Conservation (phyloP, 2,888 invertebrate species). For the Drosophila lacicola region DNA sequence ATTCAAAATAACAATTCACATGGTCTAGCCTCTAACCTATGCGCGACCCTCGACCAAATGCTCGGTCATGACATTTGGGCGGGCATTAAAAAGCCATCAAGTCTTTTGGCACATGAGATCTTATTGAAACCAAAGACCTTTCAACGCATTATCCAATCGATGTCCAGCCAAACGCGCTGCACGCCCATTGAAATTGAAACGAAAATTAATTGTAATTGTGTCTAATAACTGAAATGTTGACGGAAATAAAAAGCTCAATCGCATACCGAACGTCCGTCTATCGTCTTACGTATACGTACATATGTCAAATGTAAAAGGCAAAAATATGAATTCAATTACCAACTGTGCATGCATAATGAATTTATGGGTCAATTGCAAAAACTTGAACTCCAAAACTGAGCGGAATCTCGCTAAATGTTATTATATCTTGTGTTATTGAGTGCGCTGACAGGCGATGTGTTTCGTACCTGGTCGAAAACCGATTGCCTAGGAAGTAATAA, state of each 20-base stretch:
- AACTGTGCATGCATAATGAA: constrained; percentile 79
- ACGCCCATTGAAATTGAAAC: constrained; percentile 55
- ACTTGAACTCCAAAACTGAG: constrained; percentile 71
- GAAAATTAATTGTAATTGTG: constrained; percentile 75
- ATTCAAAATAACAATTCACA: constrained; percentile 33
- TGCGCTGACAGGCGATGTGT: constrained; percentile 46
- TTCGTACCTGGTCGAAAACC: constrained; percentile 29
- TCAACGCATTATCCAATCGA: constrained; percentile 40
- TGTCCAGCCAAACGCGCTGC: constrained; percentile 31
- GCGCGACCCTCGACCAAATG: constrained; percentile 63
- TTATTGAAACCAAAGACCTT: constrained; percentile 65
- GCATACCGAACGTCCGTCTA: constrained; percentile 15
- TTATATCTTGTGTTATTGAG: constrained; percentile 51
- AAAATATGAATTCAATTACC: constrained; percentile 63
- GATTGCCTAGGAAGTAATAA: constrained; percentile 72
- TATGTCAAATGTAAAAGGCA: constrained; percentile 70
- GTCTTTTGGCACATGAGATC: constrained; percentile 23
- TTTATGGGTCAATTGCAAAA: constrained; percentile 79
- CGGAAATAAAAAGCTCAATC: constrained; percentile 59
- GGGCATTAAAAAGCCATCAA: constrained; percentile 73
- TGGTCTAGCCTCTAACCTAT: constrained; percentile 21
- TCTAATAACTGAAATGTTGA: constrained; percentile 76
- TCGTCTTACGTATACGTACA: constrained; percentile 39
- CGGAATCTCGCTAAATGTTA: constrained; percentile 38
- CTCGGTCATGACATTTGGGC: constrained; percentile 73